Percentiles rank a stretch among this genome's conserved stretches.
Evolutionary conservation across 1,140 invertebrate species (phyloP).

Genomic region (Manduca sexta): DNA sequence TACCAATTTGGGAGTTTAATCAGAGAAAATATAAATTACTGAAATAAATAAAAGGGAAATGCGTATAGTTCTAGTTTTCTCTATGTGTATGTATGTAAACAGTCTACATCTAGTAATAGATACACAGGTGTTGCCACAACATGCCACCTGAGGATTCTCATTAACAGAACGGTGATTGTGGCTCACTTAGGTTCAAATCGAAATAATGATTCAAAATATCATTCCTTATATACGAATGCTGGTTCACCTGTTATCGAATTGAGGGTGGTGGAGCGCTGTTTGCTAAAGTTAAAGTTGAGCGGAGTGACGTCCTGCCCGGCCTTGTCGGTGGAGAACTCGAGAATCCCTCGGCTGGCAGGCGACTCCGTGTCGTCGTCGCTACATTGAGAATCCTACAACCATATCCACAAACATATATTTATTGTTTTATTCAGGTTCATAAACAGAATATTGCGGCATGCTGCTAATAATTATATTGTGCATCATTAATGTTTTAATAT

Average conservation of each 20-base stretch:
- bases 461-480: too few species aligned
- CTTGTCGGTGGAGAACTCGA: constrained; percentile 92
- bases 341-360: constrained; percentile 78
- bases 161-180: constrained; percentile 21
- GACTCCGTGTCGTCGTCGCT: constrained; percentile 71
- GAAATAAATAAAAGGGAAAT: not conserved
- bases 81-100: constrained; percentile 4
- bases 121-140: constrained; percentile 18
- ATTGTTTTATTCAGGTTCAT: too few species aligned
- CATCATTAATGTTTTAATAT: too few species aligned
- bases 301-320: constrained; percentile 92
- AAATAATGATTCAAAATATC: constrained; percentile 15
- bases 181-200: constrained; percentile 15
- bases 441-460: too few species aligned
- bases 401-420: not conserved
- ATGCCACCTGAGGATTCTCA: constrained; percentile 13
- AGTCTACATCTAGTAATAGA: constrained; percentile 42
- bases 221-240: constrained; percentile 27
- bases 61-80: not conserved
- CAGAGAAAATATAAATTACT: too few species aligned
- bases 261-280: constrained; percentile 79
- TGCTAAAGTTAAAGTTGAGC: constrained; percentile 86
- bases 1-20: too few species aligned
- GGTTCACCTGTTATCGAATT: constrained; percentile 82
- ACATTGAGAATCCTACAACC: constrained; percentile 58